A percentile compares a stretch with the other conserved stretches of the same genome.
These are phyloP conservation scores for Diadegma fenestrale DNA, from an alignment of 2,888 invertebrate species.

Conservation along the genomic window DNA sequence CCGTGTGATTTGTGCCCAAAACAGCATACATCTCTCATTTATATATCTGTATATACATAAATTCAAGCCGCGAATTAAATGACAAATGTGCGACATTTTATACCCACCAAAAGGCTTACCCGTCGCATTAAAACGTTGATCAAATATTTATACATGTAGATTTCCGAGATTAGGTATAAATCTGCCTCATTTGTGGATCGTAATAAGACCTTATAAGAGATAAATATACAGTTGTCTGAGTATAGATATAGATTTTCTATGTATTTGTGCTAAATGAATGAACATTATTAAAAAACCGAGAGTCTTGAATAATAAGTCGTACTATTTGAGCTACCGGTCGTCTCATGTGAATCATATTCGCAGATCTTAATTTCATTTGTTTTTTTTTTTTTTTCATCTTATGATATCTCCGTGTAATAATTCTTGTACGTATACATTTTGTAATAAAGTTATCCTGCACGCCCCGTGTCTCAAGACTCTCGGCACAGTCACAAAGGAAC, in stretches of 20 bases:
- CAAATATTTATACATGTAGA: conserved; percentile 67
- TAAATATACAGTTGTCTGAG: not conserved
- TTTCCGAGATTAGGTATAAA: conserved; percentile 64
- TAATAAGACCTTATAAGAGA: conserved; percentile 28
- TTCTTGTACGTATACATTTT: conserved; percentile 26
- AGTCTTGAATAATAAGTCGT: conserved; percentile 61
- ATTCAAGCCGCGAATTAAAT: conserved; percentile 51
- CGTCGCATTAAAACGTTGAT: conserved; percentile 47
- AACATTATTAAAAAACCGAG: conserved; percentile 35
- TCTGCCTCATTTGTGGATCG: conserved; percentile 67
- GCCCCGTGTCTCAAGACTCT: conserved; percentile 30
- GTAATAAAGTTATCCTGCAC: conserved; percentile 52
- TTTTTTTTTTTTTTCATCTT: not conserved
- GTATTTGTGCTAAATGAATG: conserved; percentile 48
- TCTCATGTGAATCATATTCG: conserved; percentile 64
- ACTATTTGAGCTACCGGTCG: conserved; percentile 61
- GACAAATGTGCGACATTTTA: conserved; percentile 66
- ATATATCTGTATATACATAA: not conserved
- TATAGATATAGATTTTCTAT: not conserved
- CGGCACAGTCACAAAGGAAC: conserved; percentile 52
- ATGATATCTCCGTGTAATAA: conserved; percentile 33
- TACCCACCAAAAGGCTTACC: conserved; percentile 37
- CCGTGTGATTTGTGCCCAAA: conserved; percentile 36
- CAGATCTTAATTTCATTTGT: conserved; percentile 39
- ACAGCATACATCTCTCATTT: conserved; percentile 23